Evolutionary conservation across 2,797 vertebrate species (phyloP).

Genomic region (Taeniopygia guttata): DNA sequence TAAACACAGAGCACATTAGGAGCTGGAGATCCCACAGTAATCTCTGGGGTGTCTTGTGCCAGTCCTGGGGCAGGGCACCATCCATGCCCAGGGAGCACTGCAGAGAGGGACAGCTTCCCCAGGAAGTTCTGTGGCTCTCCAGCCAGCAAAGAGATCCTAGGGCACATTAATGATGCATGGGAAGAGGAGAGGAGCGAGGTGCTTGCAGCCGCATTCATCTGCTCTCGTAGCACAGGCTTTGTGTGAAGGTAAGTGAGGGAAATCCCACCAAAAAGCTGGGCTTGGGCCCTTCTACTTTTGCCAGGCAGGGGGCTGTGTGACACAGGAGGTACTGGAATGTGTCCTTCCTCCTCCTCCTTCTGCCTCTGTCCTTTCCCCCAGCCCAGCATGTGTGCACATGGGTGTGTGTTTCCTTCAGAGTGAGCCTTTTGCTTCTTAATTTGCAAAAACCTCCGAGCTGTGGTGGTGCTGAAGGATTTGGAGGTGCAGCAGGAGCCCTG

Average conservation of each 20-base stretch:
- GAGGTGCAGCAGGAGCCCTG: not conserved
- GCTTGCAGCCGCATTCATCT: not conserved
- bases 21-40: not conserved
- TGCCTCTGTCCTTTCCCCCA: conserved; percentile 16
- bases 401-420: conserved; percentile 15
- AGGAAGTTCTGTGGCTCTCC: not conserved
- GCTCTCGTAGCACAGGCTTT: not conserved
- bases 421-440: conserved; percentile 34
- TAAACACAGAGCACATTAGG: not conserved
- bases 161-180: conserved; percentile 57
- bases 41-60: not conserved
- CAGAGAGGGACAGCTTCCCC: not conserved
- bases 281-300: not conserved
- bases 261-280: not conserved
- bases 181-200: not conserved
- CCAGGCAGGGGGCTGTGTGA: not conserved
- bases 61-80: not conserved
- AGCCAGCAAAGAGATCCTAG: not conserved
- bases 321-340: not conserved
- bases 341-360: not conserved
- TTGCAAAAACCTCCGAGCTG: conserved; percentile 28
- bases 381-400: not conserved
- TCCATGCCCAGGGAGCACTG: not conserved
- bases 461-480: not conserved
- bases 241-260: conserved; percentile 25